Base-by-base conservation (phyloP, 1,140 invertebrate genomes). In the Hylaeus volcanicus region DNA sequence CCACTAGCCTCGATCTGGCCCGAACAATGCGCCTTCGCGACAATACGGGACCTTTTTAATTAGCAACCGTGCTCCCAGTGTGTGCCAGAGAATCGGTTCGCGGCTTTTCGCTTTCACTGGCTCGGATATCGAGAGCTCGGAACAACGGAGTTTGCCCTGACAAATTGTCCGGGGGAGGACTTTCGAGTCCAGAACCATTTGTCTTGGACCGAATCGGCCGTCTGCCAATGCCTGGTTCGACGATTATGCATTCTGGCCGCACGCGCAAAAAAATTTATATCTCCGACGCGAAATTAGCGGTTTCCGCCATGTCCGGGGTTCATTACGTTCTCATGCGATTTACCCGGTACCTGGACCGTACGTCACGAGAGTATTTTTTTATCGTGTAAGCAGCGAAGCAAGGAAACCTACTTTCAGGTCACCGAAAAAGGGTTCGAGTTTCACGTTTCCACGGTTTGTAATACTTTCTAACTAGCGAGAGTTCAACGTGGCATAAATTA, bases 31-130 rank as follows among this genome's bases (percentile, higher is more conserved):
- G 39, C 51, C n/a, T 53, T 63, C 56, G 5, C 51, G 83, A 85
- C 82, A 85, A 85, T 85, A 63, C 84, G 73, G 61, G 63, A 64
- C 72, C 82, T 79, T 75, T 85, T 85, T 85, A 85, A 85, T 85
- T 85, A 85, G 84, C 72, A 60, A 73, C 73, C 51, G 53, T n/a
- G 51, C 70, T 43, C 12, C 65, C 39, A 48, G 69, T 72, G 84
- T 45, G 56, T 63, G 76, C 65, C n/a, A 37, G 75, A 8, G 11
- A 37, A 53, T 43, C 66, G 5, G 2, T 39, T n/a, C 48, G 45
- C 60, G 66, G 45, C 72, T 78, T 84, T 84, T 68, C 83, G 81
- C 72, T 83, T 81, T 68, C 72, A 73, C 39, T 4, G 51, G 68
- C 11, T 39, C 39, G 39, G 79, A 81, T 69, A 81, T 79, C 80